Evolutionary conservation across 2,113 vertebrate species (phyloP).

Genomic region (Camelus dromedarius): DNA sequence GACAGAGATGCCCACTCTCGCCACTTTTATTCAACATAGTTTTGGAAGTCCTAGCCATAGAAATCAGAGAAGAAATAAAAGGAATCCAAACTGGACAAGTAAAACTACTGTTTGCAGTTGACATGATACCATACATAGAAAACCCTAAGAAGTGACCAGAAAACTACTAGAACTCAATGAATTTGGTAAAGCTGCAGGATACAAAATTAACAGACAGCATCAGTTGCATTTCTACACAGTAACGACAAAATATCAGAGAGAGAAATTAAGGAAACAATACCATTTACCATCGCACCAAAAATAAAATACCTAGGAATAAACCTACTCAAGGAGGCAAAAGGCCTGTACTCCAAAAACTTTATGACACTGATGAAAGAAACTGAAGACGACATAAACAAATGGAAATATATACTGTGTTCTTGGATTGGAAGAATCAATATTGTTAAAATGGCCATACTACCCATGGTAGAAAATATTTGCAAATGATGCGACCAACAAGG

Average conservation of each 20-base stretch:
- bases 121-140: not conserved
- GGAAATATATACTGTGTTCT: not conserved
- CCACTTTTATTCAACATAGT: not conserved
- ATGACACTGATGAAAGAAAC: not conserved
- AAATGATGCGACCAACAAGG: too few species aligned
- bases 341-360: not conserved
- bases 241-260: not conserved
- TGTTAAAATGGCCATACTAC: not conserved
- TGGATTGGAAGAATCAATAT: not conserved
- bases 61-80: not conserved
- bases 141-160: not conserved
- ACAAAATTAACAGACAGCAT: not conserved
- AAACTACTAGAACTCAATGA: not conserved
- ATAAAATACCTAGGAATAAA: not conserved
- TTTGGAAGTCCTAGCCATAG: not conserved
- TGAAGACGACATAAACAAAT: not conserved
- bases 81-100: not conserved
- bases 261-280: not conserved
- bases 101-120: not conserved
- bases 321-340: not conserved
- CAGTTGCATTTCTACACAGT: not conserved
- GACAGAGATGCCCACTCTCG: not conserved
- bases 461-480: not conserved
- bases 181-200: not conserved
- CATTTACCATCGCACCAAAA: not conserved